Percentiles rank a stretch among this genome's conserved stretches.
These are phyloP conservation scores for Goniozus legneri DNA, from an alignment of 1,140 invertebrate species.

Conservation along the genomic window DNA sequence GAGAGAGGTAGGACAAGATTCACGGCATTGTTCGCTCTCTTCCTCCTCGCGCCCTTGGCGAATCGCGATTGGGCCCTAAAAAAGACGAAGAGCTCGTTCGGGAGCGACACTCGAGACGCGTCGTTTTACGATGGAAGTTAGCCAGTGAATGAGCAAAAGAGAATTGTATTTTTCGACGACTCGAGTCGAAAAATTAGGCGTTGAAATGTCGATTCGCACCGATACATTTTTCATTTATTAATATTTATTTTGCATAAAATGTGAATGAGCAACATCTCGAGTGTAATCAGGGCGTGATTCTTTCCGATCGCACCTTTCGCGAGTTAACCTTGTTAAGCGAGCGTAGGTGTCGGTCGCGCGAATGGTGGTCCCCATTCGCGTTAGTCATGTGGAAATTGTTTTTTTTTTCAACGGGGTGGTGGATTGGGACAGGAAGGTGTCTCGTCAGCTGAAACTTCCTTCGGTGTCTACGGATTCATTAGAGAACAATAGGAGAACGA, in stretches of 20 bases:
- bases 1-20: slow-evolving; percentile 20
- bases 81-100: slow-evolving; percentile 18
- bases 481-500: slow-evolving; percentile 53
- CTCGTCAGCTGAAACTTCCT: slow-evolving; percentile 38
- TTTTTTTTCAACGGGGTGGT: slow-evolving; percentile 25
- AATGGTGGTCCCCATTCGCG: too few species aligned
- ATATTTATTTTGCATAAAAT: too few species aligned
- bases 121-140: too few species aligned
- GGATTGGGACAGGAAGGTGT: too few species aligned
- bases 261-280: too few species aligned
- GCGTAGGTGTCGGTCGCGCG: too few species aligned
- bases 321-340: too few species aligned
- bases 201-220: neutral
- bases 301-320: too few species aligned
- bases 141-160: too few species aligned
- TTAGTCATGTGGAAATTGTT: slow-evolving; percentile 33
- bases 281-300: too few species aligned
- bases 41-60: slow-evolving; percentile 1
- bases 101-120: slow-evolving; percentile 41
- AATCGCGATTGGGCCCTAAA: too few species aligned
- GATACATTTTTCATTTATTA: slow-evolving; percentile 9
- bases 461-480: slow-evolving; percentile 53
- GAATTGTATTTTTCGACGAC: too few species aligned
- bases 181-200: neutral
- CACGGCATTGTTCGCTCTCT: slow-evolving; percentile 29